Evolutionary conservation across 2,797 vertebrate genomes (phyloP).

Genomic region (Sorex maritimensis): DNA sequence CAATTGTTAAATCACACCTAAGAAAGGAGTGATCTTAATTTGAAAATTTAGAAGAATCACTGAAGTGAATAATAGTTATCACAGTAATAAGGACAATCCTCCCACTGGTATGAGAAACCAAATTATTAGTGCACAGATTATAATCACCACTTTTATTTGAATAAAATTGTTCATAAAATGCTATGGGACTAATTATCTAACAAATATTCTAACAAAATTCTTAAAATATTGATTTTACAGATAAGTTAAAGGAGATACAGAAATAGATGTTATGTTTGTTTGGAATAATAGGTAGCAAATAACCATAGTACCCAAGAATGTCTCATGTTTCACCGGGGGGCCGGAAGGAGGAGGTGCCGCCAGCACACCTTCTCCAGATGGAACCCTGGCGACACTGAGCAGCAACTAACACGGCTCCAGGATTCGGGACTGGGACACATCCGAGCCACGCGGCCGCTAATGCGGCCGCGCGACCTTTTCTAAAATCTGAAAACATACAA

Average conservation of each 20-base stretch:
- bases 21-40: neutral
- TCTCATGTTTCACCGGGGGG: neutral
- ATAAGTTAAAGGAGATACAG: neutral
- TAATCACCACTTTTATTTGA: neutral
- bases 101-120: neutral
- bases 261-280: neutral
- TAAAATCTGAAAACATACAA: no score
- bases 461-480: no score
- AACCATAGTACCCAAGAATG: neutral
- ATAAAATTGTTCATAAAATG: conserved; percentile 33
- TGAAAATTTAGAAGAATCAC: neutral
- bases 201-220: neutral
- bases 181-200: neutral
- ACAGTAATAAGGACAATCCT: neutral
- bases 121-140: neutral
- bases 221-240: neutral
- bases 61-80: neutral
- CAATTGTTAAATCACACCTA: neutral
- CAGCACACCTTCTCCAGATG: no score
- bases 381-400: no score
- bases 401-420: no score
- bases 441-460: no score
- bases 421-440: no score
- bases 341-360: no score
- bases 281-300: neutral